Evolutionary conservation across 2,888 invertebrate species (phyloP), one percentile per base, ranked within the genome.

Genomic region (Euplexia lucipara): DNA sequence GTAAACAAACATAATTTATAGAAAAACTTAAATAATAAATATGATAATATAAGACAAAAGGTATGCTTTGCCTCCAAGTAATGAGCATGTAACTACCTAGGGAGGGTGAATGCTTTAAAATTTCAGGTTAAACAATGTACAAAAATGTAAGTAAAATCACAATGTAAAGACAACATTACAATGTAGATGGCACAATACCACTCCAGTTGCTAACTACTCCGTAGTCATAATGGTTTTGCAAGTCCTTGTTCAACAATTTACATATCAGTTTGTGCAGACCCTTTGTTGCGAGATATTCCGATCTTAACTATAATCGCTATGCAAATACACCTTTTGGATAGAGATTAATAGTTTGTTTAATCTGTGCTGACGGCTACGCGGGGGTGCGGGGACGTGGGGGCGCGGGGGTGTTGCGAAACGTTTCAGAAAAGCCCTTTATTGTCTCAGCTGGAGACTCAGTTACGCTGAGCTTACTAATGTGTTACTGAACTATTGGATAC

Each of bases 301-400:
- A 78, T 72, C 64, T 81, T 64, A 69, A 58, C 64, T 77, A 66
- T 57, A 58, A 79, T 64, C 61, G 61, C 71, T 77, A 77, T 74
- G 81, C 81, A 79, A 84, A 86, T 84, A 70, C 66, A 66, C 61
- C 68, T 75, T 74, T 76, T 69, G 73, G 79, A 82, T 84, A 70
- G 65, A 74, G 71, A 79, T 73, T 79, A 83, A 82, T 71, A 69
- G 75, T 79, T 82, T 78, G 77, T 75, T 75, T 77, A 82, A 83
- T 83, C 80, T 73, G 51, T 53, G 62, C 57, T 71, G 71, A 81
- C 70, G 54, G 75, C 12, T 10, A 26, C 16, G 52, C 16, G 18
- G 65, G 41, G 47, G 37, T 34, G 47, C 35, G 61, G 53, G n/a
- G n/a, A n/a, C n/a, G n/a, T n/a, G n/a, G n/a, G 18, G 26, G 22